Base-by-base conservation (phyloP, 2,888 invertebrate genomes). In the Amblyteles armatorius region DNA sequence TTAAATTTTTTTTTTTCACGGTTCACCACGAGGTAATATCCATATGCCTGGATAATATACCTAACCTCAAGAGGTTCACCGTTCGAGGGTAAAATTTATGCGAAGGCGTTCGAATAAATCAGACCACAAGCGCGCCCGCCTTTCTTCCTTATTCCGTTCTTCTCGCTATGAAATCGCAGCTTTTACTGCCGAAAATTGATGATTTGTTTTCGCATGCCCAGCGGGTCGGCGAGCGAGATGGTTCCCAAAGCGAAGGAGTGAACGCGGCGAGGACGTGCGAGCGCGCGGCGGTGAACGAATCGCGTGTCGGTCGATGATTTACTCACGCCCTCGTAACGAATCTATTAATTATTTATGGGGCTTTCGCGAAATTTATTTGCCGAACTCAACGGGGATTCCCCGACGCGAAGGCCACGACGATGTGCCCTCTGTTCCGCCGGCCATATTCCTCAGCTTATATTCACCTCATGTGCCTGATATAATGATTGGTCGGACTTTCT, bases 301-400 rank as follows among this genome's bases (percentile, higher is more conserved):
- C 88, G 89, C 90, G 88, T 89, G 91, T 90, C 91, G 86, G 89
- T 87, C 82, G 86, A 90, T 91, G 91, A 92, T 92, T 92, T 91
- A 92, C 91, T 89, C 88, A 78, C 87, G 87, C 77, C 89, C 90
- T 90, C 90, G 90, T 91, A 92, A 91, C 91, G 91, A 92, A 91
- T 92, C 92, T 91, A 92, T 92, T 92, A 92, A 92, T 92, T 92
- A 92, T 92, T 92, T 92, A 92, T 92, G 90, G 91, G 86, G 83
- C 63, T 89, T 89, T 85, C 79, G 91, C 90, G 86, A 90, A 91
- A 91, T 91, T 90, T 91, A 92, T 92, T 90, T 90, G 88, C 89
- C 67, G 83, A 78, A 86, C 90, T 79, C 92, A 86, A 79, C 90
- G 83, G 92, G 91, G 88, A 87, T 84, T 85, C 89, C n/a, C 60